Conservation (phyloP, 2,888 invertebrate genomes). For the Drosophila neutralis region DNA sequence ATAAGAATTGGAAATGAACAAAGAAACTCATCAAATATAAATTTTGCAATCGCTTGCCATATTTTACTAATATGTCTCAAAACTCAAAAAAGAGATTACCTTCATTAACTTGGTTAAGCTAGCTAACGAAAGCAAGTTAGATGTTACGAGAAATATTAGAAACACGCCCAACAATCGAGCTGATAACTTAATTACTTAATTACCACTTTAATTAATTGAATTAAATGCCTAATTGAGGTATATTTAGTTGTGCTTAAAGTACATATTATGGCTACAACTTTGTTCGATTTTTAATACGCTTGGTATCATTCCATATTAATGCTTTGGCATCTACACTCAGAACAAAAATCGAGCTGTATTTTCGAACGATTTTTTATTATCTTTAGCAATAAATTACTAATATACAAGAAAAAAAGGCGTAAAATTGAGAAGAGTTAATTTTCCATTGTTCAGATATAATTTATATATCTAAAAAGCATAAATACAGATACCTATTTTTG, state of each 20-base stretch:
- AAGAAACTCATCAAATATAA: not conserved
- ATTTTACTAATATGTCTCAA: too few species aligned
- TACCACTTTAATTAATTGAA: not conserved
- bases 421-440: not conserved
- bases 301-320: slow-evolving; percentile 12
- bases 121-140: not conserved
- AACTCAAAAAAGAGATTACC: too few species aligned
- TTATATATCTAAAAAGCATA: too few species aligned
- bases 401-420: too few species aligned
- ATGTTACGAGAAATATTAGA: not conserved
- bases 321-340: not conserved
- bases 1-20: slow-evolving; percentile 9
- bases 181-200: not conserved
- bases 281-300: not conserved
- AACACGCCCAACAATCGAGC: not conserved
- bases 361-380: not conserved
- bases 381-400: not conserved
- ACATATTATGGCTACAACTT: not conserved
- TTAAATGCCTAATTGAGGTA: not conserved
- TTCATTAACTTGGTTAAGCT: too few species aligned
- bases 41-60: not conserved
- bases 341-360: not conserved
- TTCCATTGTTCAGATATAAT: too few species aligned
- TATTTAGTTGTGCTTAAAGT: not conserved
- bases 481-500: too few species aligned